These are phyloP conservation scores for Ophiothrix spiculata DNA, from an alignment of 35 echinoderm and acorn worm genomes.

Conservation along the genomic window DNA sequence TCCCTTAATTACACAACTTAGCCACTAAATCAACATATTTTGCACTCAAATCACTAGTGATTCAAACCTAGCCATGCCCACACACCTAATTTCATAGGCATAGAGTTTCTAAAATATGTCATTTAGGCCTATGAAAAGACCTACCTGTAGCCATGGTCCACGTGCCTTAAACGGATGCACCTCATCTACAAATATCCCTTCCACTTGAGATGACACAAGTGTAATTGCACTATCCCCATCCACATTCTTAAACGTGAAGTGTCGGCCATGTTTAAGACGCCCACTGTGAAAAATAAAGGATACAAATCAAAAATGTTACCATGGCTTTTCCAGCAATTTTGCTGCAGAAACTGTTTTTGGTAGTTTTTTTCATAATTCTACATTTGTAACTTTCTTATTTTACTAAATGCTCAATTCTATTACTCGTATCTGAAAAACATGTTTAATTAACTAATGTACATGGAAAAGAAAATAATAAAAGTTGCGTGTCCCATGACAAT, in stretches of 20 bases:
- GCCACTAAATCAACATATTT: not conserved
- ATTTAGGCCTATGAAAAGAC: too few species aligned
- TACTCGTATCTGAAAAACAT: not conserved
- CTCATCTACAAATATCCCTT: constrained; percentile 91
- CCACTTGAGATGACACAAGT: constrained; percentile 80
- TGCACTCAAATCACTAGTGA: not conserved
- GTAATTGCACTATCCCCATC: constrained; percentile 92
- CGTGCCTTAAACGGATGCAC: constrained; percentile 74
- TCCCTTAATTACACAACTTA: too few species aligned
- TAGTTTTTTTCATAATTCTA: not conserved
- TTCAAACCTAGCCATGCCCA: too few species aligned
- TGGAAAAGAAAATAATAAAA: not conserved
- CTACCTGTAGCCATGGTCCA: constrained; percentile 96
- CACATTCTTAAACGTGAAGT: constrained; percentile 95
- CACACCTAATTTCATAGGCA: too few species aligned
- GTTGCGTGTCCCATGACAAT: too few species aligned
- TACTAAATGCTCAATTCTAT: not conserved
- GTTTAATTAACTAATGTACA: not conserved
- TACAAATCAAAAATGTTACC: too few species aligned
- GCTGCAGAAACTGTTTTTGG: not conserved
- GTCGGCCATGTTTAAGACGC: constrained; percentile 96
- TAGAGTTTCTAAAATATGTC: too few species aligned
- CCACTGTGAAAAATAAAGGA: constrained; percentile 55
- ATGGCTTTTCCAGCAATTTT: not conserved
- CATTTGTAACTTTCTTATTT: not conserved